phyloP scores from a whole-genome alignment of 2,113 vertebrate species.

The Indicator maculatus region DNA sequence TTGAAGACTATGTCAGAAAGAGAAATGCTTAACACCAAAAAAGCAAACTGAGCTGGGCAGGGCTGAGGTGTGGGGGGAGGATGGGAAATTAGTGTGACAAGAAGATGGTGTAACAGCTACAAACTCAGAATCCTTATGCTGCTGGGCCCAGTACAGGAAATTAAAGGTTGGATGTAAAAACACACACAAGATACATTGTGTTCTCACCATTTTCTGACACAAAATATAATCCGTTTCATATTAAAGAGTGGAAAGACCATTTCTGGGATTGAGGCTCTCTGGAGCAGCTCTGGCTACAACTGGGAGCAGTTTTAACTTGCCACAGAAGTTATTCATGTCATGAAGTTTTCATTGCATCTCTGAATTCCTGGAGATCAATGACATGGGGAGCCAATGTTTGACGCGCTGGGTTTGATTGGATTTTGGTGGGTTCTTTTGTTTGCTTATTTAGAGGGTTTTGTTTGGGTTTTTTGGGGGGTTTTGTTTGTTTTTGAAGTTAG shows the following conservation, averaged over 20 bases:
- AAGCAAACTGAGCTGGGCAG: neutral
- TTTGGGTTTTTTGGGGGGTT: neutral
- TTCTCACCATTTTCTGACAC: neutral
- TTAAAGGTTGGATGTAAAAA: neutral
- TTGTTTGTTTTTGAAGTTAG: neutral
- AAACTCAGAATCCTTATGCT: neutral
- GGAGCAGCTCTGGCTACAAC: neutral
- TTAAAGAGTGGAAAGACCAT: neutral
- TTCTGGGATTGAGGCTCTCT: neutral
- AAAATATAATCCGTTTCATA: neutral
- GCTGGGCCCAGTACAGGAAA: neutral
- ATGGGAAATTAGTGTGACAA: neutral
- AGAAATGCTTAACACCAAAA: neutral
- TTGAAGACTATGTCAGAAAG: neutral
- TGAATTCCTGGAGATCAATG: neutral
- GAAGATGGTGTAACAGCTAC: neutral
- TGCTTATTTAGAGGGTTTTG: neutral
- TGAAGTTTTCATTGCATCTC: neutral
- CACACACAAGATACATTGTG: neutral
- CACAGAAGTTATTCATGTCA: neutral
- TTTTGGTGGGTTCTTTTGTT: neutral
- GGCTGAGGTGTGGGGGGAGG: neutral
- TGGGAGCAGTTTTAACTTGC: neutral
- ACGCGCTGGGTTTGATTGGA: neutral
- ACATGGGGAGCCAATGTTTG: accelerated